Conservation (phyloP, 1,140 invertebrate species). For the Halictus rubicundus region DNA sequence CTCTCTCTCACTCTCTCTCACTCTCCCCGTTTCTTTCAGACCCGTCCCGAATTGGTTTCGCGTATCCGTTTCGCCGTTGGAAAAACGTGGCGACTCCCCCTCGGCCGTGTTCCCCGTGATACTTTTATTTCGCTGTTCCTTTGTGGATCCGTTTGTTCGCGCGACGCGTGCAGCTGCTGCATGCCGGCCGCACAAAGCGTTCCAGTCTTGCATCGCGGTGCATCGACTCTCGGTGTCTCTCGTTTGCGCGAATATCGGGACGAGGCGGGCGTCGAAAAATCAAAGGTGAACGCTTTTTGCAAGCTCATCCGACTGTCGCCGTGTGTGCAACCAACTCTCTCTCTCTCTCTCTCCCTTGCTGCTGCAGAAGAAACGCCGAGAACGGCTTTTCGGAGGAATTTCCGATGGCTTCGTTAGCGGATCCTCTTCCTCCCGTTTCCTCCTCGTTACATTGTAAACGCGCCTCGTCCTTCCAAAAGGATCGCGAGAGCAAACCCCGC, state of each 20-base stretch:
- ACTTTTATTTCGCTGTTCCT: conserved; percentile 4
- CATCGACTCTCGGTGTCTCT: neutral
- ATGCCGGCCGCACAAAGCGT: neutral
- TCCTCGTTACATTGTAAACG: too few species aligned
- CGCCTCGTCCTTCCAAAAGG: too few species aligned
- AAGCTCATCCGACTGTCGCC: neutral
- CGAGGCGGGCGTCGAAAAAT: neutral
- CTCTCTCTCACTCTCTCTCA: too few species aligned
- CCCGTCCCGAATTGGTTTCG: neutral
- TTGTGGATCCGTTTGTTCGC: neutral
- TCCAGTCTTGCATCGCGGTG: neutral
- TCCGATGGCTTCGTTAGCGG: conserved; percentile 2
- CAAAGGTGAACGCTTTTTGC: conserved; percentile 10
- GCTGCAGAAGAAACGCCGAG: neutral
- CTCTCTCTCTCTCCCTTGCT: neutral
- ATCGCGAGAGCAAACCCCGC: too few species aligned
- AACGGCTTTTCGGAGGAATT: conserved; percentile 1
- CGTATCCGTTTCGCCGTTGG: neutral
- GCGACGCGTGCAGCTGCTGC: neutral
- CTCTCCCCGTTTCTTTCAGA: too few species aligned
- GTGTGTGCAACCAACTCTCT: neutral
- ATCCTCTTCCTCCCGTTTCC: too few species aligned
- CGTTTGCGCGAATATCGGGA: conserved; percentile 1
- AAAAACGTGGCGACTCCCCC: neutral
- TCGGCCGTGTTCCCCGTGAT: neutral